Conservation (phyloP, 1,140 invertebrate species). For the Patella vulgata region DNA sequence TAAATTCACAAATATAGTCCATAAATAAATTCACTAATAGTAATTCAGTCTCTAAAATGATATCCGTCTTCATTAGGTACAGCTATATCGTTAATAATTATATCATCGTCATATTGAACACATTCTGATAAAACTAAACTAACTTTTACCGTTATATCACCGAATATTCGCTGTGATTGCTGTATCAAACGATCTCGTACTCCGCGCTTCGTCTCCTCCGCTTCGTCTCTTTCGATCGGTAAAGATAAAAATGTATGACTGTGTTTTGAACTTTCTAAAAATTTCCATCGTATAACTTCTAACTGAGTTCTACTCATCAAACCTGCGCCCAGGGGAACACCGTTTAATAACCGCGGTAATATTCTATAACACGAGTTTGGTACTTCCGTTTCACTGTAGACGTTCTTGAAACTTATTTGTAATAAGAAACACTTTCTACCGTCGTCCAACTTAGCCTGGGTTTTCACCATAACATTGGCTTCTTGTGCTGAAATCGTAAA, state of each 20-base stretch:
- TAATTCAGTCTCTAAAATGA: conserved; percentile 55
- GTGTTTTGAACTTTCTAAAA: conserved; percentile 43
- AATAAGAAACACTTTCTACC: conserved; percentile 47
- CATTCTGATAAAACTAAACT: conserved; percentile 48
- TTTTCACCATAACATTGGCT: conserved; percentile 36
- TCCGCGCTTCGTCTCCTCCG: conserved; percentile 39
- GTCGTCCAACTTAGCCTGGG: conserved; percentile 38
- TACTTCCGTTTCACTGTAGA: conserved; percentile 47
- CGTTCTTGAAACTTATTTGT: conserved; percentile 42
- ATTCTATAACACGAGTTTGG: conserved; percentile 43
- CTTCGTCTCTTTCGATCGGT: conserved; percentile 48
- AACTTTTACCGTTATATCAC: conserved; percentile 52
- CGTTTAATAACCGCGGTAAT: conserved; percentile 52
- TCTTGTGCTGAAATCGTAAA: conserved; percentile 46
- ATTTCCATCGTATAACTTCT: conserved; percentile 45
- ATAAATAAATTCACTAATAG: no score
- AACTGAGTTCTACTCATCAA: conserved; percentile 41
- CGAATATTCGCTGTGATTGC: conserved; percentile 47
- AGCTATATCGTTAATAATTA: conserved; percentile 57
- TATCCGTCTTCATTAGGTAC: conserved; percentile 43
- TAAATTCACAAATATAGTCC: no score
- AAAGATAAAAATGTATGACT: conserved; percentile 47
- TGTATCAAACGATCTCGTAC: conserved; percentile 45
- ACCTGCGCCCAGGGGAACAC: conserved; percentile 54
- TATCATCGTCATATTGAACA: conserved; percentile 47